A percentile compares a stretch with the other conserved stretches of the same genome.
Evolutionary conservation across 2,888 invertebrate species (phyloP).

Genomic region (Deilephila elpenor): DNA sequence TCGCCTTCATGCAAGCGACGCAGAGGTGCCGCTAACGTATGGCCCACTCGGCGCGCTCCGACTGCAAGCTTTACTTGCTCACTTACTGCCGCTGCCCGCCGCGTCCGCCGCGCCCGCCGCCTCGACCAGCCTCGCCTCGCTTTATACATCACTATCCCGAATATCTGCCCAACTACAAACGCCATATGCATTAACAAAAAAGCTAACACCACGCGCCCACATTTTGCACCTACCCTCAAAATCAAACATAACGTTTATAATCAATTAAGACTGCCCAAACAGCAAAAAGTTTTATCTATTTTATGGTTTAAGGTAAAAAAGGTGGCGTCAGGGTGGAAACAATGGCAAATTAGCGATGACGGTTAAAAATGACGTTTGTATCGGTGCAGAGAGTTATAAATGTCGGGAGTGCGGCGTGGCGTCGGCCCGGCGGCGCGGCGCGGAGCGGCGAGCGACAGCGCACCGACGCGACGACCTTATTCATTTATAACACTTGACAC

Average conservation of each 20-base stretch:
- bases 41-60: conserved; percentile 43
- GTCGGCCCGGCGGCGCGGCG: conserved; percentile 39
- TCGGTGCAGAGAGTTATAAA: conserved; percentile 63
- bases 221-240: conserved; percentile 46
- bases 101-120: too few relatives aligned
- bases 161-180: background rate
- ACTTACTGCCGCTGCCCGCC: conserved; percentile 1
- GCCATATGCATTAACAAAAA: conserved; percentile 17
- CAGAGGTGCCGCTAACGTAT: conserved; percentile 74
- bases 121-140: background rate
- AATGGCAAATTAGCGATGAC: conserved; percentile 84
- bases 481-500: conserved; percentile 57
- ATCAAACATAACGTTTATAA: conserved; percentile 67
- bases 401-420: conserved; percentile 57
- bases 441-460: background rate
- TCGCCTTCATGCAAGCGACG: conserved; percentile 76
- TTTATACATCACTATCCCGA: background rate
- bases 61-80: conserved; percentile 18
- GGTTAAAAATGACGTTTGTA: conserved; percentile 79
- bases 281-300: conserved; percentile 77
- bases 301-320: conserved; percentile 81
- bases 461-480: conserved; percentile 43
- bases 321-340: conserved; percentile 79
- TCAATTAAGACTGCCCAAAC: conserved; percentile 72
- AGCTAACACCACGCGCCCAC: conserved; percentile 33